phyloP scores from a whole-genome alignment of 2,113 vertebrate genomes.

The Tragelaphus strepsiceros region DNA sequence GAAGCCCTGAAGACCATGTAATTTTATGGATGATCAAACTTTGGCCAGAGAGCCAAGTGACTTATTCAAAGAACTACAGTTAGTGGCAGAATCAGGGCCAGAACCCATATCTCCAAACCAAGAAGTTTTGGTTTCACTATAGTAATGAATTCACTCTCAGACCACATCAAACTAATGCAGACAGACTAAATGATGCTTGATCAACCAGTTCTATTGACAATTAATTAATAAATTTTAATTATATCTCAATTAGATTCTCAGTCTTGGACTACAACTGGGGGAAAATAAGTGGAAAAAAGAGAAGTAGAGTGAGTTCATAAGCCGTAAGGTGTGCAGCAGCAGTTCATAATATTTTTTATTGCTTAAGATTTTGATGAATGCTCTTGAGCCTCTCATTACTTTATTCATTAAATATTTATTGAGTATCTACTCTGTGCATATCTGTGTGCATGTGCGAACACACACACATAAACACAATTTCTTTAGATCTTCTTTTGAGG shows the following conservation, averaged over 20 bases:
- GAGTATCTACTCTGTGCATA: background rate
- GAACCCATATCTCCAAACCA: background rate
- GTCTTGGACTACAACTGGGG: background rate
- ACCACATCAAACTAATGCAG: background rate
- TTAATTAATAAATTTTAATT: background rate
- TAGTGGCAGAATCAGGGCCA: background rate
- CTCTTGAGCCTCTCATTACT: background rate
- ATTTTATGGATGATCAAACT: background rate
- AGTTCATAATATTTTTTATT: background rate
- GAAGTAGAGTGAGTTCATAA: background rate
- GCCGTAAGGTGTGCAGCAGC: background rate
- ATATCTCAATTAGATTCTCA: background rate
- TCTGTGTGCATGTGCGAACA: fast-evolving
- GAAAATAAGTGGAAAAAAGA: background rate
- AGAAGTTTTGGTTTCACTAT: background rate
- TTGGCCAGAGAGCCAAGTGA: background rate
- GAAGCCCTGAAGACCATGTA: background rate
- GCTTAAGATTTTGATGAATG: background rate
- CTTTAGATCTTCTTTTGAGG: background rate
- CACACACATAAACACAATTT: background rate
- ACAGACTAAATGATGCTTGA: background rate
- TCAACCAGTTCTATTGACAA: background rate
- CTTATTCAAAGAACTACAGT: background rate
- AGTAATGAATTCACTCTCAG: background rate
- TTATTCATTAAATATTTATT: background rate